Evolutionary conservation across 2,113 vertebrate species (phyloP).

Genomic region (Lagopus muta): DNA sequence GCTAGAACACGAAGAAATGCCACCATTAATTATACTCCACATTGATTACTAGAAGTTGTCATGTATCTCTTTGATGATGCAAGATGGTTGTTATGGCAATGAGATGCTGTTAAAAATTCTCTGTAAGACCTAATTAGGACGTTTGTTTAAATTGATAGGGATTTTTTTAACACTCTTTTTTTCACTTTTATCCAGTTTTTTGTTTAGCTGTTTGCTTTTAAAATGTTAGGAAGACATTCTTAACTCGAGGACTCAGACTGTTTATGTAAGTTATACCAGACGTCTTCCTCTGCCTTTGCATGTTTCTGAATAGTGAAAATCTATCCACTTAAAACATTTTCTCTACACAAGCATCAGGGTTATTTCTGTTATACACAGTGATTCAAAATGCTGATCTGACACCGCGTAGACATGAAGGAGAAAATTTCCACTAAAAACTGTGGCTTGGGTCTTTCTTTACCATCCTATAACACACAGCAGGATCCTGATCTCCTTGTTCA

Average conservation of each 20-base stretch:
- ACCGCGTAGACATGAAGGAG: not conserved
- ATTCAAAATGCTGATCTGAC: not conserved
- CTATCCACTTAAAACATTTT: not conserved
- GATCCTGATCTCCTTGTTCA: constrained; percentile 28
- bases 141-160: not conserved
- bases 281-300: not conserved
- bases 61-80: constrained; percentile 29
- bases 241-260: not conserved
- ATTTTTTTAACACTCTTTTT: not conserved
- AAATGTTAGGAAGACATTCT: not conserved
- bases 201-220: not conserved
- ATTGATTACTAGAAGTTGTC: constrained; percentile 32
- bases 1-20: constrained; percentile 18
- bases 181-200: not conserved
- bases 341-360: not conserved
- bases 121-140: constrained; percentile 18
- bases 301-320: not conserved
- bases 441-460: not conserved
- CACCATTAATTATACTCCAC: constrained; percentile 63
- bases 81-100: constrained; percentile 49
- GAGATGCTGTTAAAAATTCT: constrained; percentile 37
- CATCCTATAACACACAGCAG: not conserved
- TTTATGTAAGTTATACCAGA: not conserved
- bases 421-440: not conserved
- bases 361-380: not conserved